Evolutionary conservation across 2,888 invertebrate species (phyloP), one percentile per base, ranked within the genome.

Genomic region (Torymus auratus): DNA sequence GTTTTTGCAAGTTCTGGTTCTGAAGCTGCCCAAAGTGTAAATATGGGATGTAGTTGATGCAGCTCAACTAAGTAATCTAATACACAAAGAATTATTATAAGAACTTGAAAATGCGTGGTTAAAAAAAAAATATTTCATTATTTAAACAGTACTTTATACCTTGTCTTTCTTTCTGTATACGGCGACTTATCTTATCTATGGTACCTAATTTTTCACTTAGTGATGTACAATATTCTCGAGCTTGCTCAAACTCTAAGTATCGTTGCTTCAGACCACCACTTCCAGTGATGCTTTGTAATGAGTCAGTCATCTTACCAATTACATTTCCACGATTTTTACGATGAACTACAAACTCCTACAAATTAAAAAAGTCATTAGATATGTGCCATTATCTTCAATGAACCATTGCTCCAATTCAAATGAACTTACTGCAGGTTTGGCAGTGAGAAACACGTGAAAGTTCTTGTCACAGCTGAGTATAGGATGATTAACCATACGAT

Each of bases 401-500:
- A 7, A 7, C 7, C 5, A 41, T 41, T 7, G 7, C 7, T 41
- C 41, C 41, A 5, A 5, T 7, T 41, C 41, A 41, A 41, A 41
- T 41, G 12, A 60, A 91, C 92, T 90, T 91, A 93, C 95, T 65
- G 93, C 91, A 82, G 94, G 93, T 88, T 94, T 94, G 0, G 94
- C 92, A 50, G 94, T 94, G 62, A 95, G 91, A 88, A 95, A 95
- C 68, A 93, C 90, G 84, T 93, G 92, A 75, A 95, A 91, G 89
- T 93, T 92, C 85, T 93, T 93, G 87, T 94, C 94, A 86, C 93
- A 94, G 81, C 94, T 94, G 62, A 95, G 90, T 75, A 95, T 94
- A 0, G 95, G 95, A 90, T 95, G 95, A 85, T 94, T 93, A n/a
- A 93, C 93, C 12, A 95, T 89, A 83, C 95, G 91, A 78, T 92